A percentile compares a stretch with the other conserved stretches of the same genome.
These are phyloP conservation scores for Coptodon bakossiorum DNA, from an alignment of 2,113 vertebrate species.

Conservation along the genomic window DNA sequence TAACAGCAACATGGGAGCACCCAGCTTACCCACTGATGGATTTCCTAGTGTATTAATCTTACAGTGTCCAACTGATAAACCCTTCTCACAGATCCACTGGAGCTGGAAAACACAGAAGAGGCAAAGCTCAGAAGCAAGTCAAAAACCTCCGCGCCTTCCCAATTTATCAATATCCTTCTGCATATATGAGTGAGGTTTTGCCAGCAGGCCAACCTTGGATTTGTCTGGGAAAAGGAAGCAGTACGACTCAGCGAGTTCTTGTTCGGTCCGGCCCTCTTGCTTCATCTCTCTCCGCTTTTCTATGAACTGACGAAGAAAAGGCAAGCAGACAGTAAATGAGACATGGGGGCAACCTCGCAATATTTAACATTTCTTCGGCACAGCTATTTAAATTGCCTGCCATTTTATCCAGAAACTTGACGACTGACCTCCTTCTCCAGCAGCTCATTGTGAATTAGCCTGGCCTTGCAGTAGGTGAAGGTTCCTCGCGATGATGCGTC, in stretches of 20 bases:
- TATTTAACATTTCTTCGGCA: neutral
- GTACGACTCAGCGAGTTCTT: slow-evolving; percentile 86
- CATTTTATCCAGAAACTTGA: neutral
- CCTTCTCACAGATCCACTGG: slow-evolving; percentile 87
- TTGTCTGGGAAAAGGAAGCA: slow-evolving; percentile 88
- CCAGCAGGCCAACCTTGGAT: slow-evolving; percentile 73
- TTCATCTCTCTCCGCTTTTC: slow-evolving; percentile 92
- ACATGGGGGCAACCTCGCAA: neutral
- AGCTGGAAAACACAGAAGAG: slow-evolving; percentile 41
- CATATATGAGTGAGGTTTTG: neutral
- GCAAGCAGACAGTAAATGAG: neutral
- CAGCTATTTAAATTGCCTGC: neutral
- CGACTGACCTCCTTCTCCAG: slow-evolving; percentile 88
- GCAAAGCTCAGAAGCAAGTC: neutral
- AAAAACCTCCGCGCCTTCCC: neutral
- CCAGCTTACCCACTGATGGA: slow-evolving; percentile 80
- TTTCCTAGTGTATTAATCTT: slow-evolving; percentile 84
- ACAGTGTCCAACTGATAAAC: slow-evolving; percentile 88
- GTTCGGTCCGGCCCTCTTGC: slow-evolving; percentile 82
- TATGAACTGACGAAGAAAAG: slow-evolving; percentile 76
- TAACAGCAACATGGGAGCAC: neutral
- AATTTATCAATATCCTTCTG: neutral
- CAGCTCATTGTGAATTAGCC: slow-evolving; percentile 90
- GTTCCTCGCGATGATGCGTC: slow-evolving; percentile 77
- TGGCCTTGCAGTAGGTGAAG: slow-evolving; percentile 86